These are phyloP conservation scores for Apogon talboti DNA, from an alignment of 2,797 vertebrate species.

Conservation along the genomic window DNA sequence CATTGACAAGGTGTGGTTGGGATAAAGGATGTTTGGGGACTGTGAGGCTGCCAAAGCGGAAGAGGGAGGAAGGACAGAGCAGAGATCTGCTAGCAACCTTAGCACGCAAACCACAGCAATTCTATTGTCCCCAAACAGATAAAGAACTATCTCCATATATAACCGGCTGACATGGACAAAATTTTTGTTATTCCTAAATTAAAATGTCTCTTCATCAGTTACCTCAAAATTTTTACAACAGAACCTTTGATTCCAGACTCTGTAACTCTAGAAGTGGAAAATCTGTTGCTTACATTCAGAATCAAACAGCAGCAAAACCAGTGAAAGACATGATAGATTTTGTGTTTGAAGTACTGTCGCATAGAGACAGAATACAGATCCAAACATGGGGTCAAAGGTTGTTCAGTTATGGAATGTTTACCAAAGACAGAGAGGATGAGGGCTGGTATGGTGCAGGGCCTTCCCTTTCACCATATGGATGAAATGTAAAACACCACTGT, in stretches of 20 bases:
- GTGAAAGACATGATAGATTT: slow-evolving; percentile 19
- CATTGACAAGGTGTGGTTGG: slow-evolving; percentile 65
- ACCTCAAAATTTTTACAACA: slow-evolving; percentile 10
- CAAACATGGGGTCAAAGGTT: slow-evolving; percentile 61
- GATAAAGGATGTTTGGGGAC: slow-evolving; percentile 77
- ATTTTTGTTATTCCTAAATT: slow-evolving; percentile 44
- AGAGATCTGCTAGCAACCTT: slow-evolving; percentile 76
- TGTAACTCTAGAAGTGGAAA: background rate
- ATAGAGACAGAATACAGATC: slow-evolving; percentile 58
- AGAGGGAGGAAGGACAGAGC: slow-evolving; percentile 78
- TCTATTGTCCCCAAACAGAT: slow-evolving; percentile 76
- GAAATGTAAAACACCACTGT: slow-evolving; percentile 54
- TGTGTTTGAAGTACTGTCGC: slow-evolving; percentile 41
- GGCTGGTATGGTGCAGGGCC: slow-evolving; percentile 32
- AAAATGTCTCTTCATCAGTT: slow-evolving; percentile 58
- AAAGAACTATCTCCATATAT: slow-evolving; percentile 58
- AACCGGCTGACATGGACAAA: slow-evolving; percentile 54
- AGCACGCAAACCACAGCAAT: slow-evolving; percentile 76
- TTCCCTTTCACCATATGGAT: slow-evolving; percentile 46
- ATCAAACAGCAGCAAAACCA: slow-evolving; percentile 20
- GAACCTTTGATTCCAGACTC: background rate
- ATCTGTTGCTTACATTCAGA: background rate
- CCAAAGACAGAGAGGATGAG: slow-evolving; percentile 40
- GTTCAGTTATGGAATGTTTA: slow-evolving; percentile 57
- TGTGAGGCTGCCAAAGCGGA: slow-evolving; percentile 76